Conservation (phyloP, 2,797 vertebrate species). For the Pipistrellus nathusii region DNA sequence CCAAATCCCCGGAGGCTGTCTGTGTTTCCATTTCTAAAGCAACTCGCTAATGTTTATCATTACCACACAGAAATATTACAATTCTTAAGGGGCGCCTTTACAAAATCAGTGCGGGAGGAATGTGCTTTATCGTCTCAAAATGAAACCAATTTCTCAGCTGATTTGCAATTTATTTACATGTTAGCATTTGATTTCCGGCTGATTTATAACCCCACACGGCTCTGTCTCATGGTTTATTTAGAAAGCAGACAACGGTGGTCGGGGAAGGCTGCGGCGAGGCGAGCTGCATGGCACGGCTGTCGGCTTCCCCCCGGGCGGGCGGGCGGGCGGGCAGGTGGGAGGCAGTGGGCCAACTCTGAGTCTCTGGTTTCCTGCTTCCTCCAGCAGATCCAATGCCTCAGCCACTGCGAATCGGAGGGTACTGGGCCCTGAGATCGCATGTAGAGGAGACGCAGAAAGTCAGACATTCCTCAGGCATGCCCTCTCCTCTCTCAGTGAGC, state of each 20-base stretch:
- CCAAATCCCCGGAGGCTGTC: constrained; percentile 89
- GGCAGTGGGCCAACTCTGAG: not conserved
- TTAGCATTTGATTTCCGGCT: constrained; percentile 89
- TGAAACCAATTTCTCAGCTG: constrained; percentile 89
- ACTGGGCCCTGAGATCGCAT: rapidly evolving
- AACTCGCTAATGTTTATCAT: constrained; percentile 89
- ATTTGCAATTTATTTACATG: constrained; percentile 91
- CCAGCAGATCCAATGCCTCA: rapidly evolving
- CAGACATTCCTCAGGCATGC: not conserved
- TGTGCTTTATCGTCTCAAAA: constrained; percentile 86
- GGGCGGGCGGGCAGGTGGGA: not conserved
- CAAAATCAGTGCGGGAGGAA: constrained; percentile 86
- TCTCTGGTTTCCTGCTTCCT: not conserved
- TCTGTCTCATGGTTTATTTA: constrained; percentile 83
- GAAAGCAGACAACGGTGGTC: constrained; percentile 77
- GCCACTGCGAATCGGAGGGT: rapidly evolving
- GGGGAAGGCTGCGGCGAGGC: not conserved
- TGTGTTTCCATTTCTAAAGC: constrained; percentile 91
- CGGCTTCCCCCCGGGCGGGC: not conserved
- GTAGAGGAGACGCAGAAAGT: not conserved
- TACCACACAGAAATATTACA: constrained; percentile 88
- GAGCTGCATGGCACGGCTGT: rapidly evolving
- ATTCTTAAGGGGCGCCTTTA: constrained; percentile 90
- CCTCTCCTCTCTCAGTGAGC: not conserved
- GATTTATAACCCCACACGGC: constrained; percentile 87